Percentiles rank a stretch among this genome's conserved stretches.
These are phyloP conservation scores for Yponomeuta evonymella DNA, from an alignment of 2,888 invertebrate species.

Conservation along the genomic window DNA sequence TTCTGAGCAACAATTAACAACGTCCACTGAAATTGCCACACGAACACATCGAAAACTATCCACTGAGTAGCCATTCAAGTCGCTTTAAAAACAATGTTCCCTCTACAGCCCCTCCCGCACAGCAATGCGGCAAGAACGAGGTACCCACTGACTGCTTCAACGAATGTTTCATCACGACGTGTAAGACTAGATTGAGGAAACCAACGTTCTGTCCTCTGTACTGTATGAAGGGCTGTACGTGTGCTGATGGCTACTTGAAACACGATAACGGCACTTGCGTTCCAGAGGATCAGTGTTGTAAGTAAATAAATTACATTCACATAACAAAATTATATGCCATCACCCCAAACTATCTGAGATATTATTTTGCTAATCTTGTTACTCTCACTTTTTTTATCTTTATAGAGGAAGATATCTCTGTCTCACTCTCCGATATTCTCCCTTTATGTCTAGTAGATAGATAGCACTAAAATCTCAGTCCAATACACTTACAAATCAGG, in stretches of 20 bases:
- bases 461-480: no score
- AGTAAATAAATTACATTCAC: constrained; percentile 26
- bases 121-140: not conserved
- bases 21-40: no score
- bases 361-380: no score
- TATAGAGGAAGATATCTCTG: no score
- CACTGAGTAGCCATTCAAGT: not conserved
- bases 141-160: not conserved
- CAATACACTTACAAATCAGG: no score
- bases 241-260: constrained; percentile 19
- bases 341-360: no score
- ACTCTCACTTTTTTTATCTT: no score
- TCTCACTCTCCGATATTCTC: no score
- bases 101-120: not conserved
- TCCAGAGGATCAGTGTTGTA: constrained; percentile 42
- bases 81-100: not conserved
- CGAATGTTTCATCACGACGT: not conserved
- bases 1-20: no score
- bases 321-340: no score
- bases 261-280: constrained; percentile 43
- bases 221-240: constrained; percentile 18
- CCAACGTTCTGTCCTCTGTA: constrained; percentile 10
- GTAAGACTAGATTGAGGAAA: constrained; percentile 3
- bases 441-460: no score
- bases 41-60: no score